Conservation (phyloP, 2,797 vertebrate genomes). For the Passerculus sandwichensis region DNA sequence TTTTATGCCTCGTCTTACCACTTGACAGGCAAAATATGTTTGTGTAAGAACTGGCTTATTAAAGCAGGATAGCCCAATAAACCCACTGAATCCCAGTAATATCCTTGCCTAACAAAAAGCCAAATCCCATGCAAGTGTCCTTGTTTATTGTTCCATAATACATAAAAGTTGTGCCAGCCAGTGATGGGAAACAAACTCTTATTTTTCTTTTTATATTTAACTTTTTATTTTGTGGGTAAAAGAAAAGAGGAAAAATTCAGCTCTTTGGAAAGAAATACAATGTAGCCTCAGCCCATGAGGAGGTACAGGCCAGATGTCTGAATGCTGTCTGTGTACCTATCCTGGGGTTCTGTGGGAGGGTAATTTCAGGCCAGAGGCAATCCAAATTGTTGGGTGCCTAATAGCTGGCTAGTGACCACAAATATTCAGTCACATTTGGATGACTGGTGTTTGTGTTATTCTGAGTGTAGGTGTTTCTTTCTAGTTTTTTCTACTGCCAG, state of each 20-base stretch:
- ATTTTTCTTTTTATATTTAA: constrained; percentile 38
- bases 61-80: constrained; percentile 52
- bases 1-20: constrained; percentile 49
- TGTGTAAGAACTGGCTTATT: constrained; percentile 56
- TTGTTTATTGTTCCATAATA: constrained; percentile 53
- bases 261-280: constrained; percentile 4
- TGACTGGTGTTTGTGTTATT: background rate
- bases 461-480: background rate
- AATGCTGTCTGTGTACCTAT: background rate
- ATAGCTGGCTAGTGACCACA: constrained; percentile 7
- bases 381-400: background rate
- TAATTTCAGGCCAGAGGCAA: background rate
- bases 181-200: constrained; percentile 46
- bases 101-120: constrained; percentile 45
- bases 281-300: background rate
- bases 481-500: background rate
- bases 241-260: constrained; percentile 8
- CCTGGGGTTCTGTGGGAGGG: background rate
- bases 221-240: background rate
- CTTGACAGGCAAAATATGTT: constrained; percentile 57
- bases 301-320: background rate
- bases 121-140: constrained; percentile 55
- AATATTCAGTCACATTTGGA: background rate
- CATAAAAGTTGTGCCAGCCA: constrained; percentile 40
- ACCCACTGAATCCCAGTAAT: constrained; percentile 41